Evolutionary conservation across 2,113 vertebrate species (phyloP).

Genomic region (Pelecanus crispus): DNA sequence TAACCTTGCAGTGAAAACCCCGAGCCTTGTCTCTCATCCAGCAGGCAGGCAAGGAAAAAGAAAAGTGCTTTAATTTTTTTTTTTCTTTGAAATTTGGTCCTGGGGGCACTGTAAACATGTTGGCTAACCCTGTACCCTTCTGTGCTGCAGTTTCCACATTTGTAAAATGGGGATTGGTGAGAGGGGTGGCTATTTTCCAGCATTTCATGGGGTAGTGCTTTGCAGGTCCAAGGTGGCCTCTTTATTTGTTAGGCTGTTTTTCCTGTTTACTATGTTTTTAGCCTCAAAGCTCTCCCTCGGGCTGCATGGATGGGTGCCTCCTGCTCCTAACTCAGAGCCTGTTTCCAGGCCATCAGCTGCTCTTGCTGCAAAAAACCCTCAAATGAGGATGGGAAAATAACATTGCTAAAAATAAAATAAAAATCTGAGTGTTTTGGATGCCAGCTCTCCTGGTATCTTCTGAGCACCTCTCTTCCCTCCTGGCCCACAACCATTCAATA

Average conservation of each 20-base stretch:
- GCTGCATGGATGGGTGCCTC: not conserved
- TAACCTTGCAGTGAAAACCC: rapidly evolving
- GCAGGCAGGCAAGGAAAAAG: not conserved
- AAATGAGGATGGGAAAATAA: not conserved
- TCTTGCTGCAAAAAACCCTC: not conserved
- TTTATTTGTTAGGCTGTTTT: not conserved
- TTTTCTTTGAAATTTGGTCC: not conserved
- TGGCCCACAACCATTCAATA: rapidly evolving
- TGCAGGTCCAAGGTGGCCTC: not conserved
- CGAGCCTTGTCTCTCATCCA: not conserved
- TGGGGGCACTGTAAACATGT: not conserved
- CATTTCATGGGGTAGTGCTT: not conserved
- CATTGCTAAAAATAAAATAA: not conserved
- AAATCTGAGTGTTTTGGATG: not conserved
- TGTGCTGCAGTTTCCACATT: not conserved
- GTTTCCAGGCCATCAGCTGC: constrained; percentile 29
- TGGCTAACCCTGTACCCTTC: not conserved
- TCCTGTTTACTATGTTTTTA: not conserved
- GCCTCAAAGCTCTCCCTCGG: not conserved
- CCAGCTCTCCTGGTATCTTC: not conserved
- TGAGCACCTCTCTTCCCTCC: not conserved
- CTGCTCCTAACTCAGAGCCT: not conserved
- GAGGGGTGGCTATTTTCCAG: not conserved
- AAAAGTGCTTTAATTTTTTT: not conserved
- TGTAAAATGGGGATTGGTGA: not conserved